Percentiles rank a stretch among this genome's conserved stretches.
Conservation (phyloP, 2,797 vertebrate genomes). For the Tokudaia tokunoshimensis region DNA sequence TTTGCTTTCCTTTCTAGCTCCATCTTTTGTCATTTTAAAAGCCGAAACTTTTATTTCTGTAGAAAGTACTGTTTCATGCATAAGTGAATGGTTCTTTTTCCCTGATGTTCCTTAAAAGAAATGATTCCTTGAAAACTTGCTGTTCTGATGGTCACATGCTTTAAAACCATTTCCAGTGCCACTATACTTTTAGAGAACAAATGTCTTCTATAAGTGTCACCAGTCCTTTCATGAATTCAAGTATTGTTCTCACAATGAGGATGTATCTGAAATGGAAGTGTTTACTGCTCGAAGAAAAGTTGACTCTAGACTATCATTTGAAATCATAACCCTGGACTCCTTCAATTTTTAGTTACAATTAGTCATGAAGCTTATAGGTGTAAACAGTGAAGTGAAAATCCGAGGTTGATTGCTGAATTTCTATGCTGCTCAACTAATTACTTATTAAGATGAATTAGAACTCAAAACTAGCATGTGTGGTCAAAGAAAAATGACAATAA, state of each 20-base stretch:
- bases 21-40: slow-evolving; percentile 33
- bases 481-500: slow-evolving; percentile 40
- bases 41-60: slow-evolving; percentile 32
- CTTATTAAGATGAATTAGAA: slow-evolving; percentile 21
- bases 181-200: slow-evolving; percentile 15
- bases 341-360: slow-evolving; percentile 9
- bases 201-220: slow-evolving; percentile 1
- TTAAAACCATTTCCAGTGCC: slow-evolving; percentile 29
- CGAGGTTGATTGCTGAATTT: slow-evolving; percentile 18
- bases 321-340: not conserved
- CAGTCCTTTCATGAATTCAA: slow-evolving; percentile 16
- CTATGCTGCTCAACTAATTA: slow-evolving; percentile 14
- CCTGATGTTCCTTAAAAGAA: slow-evolving; percentile 51
- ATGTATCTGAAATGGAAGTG: slow-evolving; percentile 26
- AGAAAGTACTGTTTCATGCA: slow-evolving; percentile 54
- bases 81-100: slow-evolving; percentile 7
- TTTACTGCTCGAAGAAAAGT: slow-evolving; percentile 46
- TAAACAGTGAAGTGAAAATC: slow-evolving; percentile 31
- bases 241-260: not conserved
- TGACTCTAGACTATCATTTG: slow-evolving; percentile 13
- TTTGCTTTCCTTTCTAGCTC: slow-evolving; percentile 8
- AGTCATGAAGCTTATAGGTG: not conserved
- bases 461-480: slow-evolving; percentile 1
- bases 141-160: slow-evolving; percentile 17
- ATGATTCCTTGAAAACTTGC: not conserved